Evolutionary conservation across 2,797 vertebrate genomes (phyloP).

Genomic region (Iguana delicatissima): DNA sequence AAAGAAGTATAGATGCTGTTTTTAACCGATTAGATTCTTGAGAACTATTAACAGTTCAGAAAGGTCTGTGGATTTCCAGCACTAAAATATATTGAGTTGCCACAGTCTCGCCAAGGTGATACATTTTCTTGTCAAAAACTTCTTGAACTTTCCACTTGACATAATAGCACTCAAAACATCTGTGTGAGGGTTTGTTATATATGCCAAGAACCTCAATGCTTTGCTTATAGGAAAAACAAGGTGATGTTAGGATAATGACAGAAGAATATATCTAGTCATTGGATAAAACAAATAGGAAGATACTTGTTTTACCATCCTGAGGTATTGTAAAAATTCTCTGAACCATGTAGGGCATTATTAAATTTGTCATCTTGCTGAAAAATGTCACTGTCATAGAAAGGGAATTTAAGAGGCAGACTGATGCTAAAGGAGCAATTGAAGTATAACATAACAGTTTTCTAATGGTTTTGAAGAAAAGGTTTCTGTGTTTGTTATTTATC

Average conservation of each 20-base stretch:
- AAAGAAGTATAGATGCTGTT: conserved; percentile 38
- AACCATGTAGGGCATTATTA: conserved; percentile 52
- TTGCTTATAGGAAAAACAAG: conserved; percentile 61
- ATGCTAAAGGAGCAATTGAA: conserved; percentile 35
- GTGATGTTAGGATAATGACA: conserved; percentile 56
- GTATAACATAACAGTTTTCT: conserved; percentile 8
- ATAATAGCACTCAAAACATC: conserved; percentile 60
- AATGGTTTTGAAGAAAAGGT: conserved; percentile 56
- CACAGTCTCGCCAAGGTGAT: conserved; percentile 55
- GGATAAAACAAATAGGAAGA: conserved; percentile 44
- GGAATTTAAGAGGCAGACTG: conserved; percentile 46
- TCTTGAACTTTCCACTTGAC: conserved; percentile 64
- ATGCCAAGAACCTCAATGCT: conserved; percentile 70
- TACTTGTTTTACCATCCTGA: conserved; percentile 42
- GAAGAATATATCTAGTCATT: conserved; percentile 59
- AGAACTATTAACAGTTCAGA: conserved; percentile 48
- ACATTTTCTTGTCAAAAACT: conserved; percentile 25
- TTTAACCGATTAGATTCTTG: not conserved
- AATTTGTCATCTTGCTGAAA: conserved; percentile 29
- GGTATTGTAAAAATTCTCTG: conserved; percentile 26
- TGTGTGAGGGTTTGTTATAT: conserved; percentile 67
- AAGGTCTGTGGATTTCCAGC: conserved; percentile 58
- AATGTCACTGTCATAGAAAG: conserved; percentile 17
- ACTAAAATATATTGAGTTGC: conserved; percentile 50
- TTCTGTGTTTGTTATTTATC: conserved; percentile 35